Evolutionary conservation across 2,888 invertebrate genomes (phyloP).

Genomic region (Caenorhabditis becei): DNA sequence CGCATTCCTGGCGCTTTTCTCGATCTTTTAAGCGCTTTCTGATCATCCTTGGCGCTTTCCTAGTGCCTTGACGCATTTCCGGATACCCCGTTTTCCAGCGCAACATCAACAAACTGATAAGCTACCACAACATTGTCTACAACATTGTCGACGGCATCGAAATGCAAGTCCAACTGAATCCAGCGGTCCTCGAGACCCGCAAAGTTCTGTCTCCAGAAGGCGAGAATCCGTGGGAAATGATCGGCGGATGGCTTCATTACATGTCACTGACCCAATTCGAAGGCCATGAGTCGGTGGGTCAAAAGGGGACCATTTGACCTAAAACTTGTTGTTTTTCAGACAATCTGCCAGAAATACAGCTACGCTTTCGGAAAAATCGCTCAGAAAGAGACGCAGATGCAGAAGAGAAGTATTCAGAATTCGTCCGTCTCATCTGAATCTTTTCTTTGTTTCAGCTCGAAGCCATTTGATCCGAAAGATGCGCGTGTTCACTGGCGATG

Average conservation of each 20-base stretch:
- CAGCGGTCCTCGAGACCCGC: background rate
- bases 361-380: conserved; percentile 40
- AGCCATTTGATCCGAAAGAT: conserved; percentile 41
- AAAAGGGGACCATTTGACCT: too few relatives aligned
- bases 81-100: too few relatives aligned
- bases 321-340: conserved; percentile 15
- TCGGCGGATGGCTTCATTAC: conserved; percentile 56
- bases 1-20: too few relatives aligned
- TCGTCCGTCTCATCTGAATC: background rate
- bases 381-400: conserved; percentile 27
- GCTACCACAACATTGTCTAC: conserved; percentile 50
- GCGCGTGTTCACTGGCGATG: conserved; percentile 40
- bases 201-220: conserved; percentile 17
- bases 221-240: conserved; percentile 51
- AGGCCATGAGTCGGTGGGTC: conserved; percentile 11
- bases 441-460: conserved; percentile 22
- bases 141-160: conserved; percentile 42
- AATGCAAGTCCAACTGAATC: conserved; percentile 39
- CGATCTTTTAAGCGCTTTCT: too few relatives aligned
- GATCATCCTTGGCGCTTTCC: too few relatives aligned
- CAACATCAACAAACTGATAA: conserved; percentile 52
- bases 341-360: conserved; percentile 38
- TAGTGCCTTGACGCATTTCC: too few relatives aligned
- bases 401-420: conserved; percentile 34
- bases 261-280: conserved; percentile 32